Base-by-base conservation (phyloP, 1,140 invertebrate species). In the Drosophila insularis region DNA sequence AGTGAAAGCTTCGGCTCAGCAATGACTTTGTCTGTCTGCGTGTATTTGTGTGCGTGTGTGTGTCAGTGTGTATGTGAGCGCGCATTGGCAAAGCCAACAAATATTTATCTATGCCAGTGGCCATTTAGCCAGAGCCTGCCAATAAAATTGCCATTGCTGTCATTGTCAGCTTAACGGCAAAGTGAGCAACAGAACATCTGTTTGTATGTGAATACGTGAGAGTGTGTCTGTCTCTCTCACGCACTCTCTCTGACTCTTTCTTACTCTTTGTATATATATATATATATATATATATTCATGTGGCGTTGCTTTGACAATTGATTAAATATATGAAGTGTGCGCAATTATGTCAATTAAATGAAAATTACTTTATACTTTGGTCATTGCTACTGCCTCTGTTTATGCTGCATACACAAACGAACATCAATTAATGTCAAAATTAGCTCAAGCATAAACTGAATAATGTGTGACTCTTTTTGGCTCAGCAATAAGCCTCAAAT, bases 261-360 rank as follows among this genome's bases (percentile, higher is more conserved):
- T 8, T 7, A 10, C n/a, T 46, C 43, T 66, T 61, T 61, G 56
- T 68, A 4, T 19, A 21, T 27, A 11, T 23, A 13, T 50, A 43
- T 67, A 68, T 50, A 43, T 67, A 68, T 71, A 61, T 69, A 62
- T 66, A 37, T 37, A 10, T 35, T 37, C 35, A 13, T 37, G 11
- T 37, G 43, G 7, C 53, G 63, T 71, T 63, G 71, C 76, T 69
- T 81, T 81, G 84, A 74, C 84, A 89, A 89, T 80, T 89, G 85
- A 89, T 89, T 89, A 85, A 76, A 89, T 89, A 89, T 89, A 85
- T 87, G 78, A 82, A 89, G 85, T 84, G 80, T 84, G 68, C 85
- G 77, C 80, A 89, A 89, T 89, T 89, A 89, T 89, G 84, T 89
- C 84, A 89, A 89, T 89, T 89, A 89, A 84, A 89, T 74, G 85